These are phyloP conservation scores for Drosophila micromelanica DNA, from an alignment of 1,140 invertebrate species.

Conservation along the genomic window DNA sequence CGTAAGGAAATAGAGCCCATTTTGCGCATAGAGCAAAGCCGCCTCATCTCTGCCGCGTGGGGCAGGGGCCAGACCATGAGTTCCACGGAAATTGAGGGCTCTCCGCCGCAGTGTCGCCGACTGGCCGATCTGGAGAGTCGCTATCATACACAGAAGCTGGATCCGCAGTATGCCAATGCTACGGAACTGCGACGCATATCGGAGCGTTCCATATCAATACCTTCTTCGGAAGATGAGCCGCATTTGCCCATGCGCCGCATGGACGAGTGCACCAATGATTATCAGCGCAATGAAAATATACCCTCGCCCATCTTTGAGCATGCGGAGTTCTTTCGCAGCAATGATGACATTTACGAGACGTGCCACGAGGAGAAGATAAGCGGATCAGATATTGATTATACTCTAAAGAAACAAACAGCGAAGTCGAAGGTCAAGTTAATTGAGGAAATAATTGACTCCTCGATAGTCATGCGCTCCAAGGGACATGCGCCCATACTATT, in stretches of 20 bases:
- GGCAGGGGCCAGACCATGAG: constrained; percentile 90
- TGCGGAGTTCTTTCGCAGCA: constrained; percentile 86
- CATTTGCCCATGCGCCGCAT: constrained; percentile 80
- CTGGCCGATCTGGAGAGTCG: constrained; percentile 86
- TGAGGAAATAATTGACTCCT: constrained; percentile 84
- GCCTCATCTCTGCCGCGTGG: constrained; percentile 87
- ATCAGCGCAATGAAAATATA: constrained; percentile 86
- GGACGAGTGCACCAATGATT: constrained; percentile 86
- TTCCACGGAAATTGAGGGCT: constrained; percentile 89
- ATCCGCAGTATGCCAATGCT: constrained; percentile 86
- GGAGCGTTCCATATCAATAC: constrained; percentile 89
- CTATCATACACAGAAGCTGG: constrained; percentile 87
- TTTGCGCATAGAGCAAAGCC: constrained; percentile 88
- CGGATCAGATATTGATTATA: constrained; percentile 78
- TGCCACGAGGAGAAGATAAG: constrained; percentile 80
- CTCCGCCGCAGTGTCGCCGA: constrained; percentile 88
- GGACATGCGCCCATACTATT: constrained; percentile 91
- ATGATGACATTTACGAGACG: constrained; percentile 85
- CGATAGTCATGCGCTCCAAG: constrained; percentile 85
- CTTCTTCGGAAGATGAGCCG: constrained; percentile 88
- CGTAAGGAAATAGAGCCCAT: constrained; percentile 90
- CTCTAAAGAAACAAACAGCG: constrained; percentile 78
- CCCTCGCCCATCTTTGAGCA: constrained; percentile 87
- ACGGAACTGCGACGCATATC: constrained; percentile 88
- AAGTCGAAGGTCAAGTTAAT: constrained; percentile 82